phyloP scores from a whole-genome alignment of 2,888 invertebrate species.

The Nomada ferruginata region DNA sequence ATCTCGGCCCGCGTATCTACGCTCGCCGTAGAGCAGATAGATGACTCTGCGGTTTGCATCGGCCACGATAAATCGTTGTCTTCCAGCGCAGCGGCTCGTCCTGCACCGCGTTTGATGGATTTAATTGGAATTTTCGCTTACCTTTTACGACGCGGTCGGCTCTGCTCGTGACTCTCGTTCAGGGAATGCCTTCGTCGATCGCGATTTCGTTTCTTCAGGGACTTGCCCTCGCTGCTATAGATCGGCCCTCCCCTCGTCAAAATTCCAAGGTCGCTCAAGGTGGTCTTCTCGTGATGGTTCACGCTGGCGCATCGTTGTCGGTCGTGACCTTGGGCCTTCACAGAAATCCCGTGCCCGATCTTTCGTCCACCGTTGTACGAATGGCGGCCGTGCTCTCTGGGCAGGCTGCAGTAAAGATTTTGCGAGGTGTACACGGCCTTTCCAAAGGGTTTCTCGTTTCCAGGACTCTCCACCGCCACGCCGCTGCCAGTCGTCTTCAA shows the following conservation, averaged over 20 bases:
- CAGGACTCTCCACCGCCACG: slow-evolving; percentile 34
- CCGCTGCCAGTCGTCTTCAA: slow-evolving; percentile 56
- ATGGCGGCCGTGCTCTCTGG: slow-evolving; percentile 77
- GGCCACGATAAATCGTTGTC: slow-evolving; percentile 45
- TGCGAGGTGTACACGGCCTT: slow-evolving; percentile 76
- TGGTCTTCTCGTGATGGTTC: slow-evolving; percentile 67
- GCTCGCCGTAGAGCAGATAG: slow-evolving; percentile 10
- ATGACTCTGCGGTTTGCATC: slow-evolving; percentile 39
- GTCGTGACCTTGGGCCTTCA: slow-evolving; percentile 69
- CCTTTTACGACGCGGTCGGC: slow-evolving; percentile 76
- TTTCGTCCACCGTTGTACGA: slow-evolving; percentile 67
- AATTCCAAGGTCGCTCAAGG: slow-evolving; percentile 65
- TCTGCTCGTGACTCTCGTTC: slow-evolving; percentile 78
- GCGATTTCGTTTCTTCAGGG: slow-evolving; percentile 76
- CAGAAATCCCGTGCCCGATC: slow-evolving; percentile 53
- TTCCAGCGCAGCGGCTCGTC: background rate
- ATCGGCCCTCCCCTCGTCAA: slow-evolving; percentile 73
- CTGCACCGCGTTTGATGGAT: slow-evolving; percentile 1
- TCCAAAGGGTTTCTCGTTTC: slow-evolving; percentile 68
- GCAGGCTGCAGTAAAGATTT: slow-evolving; percentile 81
- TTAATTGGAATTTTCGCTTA: slow-evolving; percentile 64
- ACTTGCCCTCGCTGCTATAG: slow-evolving; percentile 79
- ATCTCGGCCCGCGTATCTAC: slow-evolving; percentile 42
- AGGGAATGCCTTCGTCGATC: slow-evolving; percentile 81
- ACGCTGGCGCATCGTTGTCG: slow-evolving; percentile 72